Conservation (phyloP, 2,113 vertebrate genomes). For the Leptocoma aspasia region DNA sequence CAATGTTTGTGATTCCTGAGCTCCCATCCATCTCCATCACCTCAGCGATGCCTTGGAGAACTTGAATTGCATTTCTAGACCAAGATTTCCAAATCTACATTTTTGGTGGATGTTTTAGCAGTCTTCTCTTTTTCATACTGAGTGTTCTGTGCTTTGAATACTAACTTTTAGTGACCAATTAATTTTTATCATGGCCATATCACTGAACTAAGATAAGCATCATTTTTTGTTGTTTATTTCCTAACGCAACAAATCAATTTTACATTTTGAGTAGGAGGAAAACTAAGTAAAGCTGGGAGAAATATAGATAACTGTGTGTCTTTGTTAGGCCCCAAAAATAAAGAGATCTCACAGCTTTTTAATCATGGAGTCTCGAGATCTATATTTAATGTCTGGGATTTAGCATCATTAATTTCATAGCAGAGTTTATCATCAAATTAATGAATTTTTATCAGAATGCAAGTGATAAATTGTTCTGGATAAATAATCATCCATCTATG, state of each 20-base stretch:
- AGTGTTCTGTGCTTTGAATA: not conserved
- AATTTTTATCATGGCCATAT: not conserved
- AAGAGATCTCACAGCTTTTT: not conserved
- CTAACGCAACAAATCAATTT: not conserved
- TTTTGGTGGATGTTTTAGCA: not conserved
- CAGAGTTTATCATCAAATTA: not conserved
- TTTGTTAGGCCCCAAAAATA: not conserved
- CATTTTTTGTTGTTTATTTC: not conserved
- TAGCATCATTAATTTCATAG: slow-evolving; percentile 4
- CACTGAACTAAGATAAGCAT: not conserved
- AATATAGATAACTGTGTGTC: not conserved
- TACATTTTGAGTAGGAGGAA: not conserved
- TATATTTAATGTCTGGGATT: not conserved
- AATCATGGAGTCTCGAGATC: not conserved
- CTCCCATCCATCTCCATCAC: not conserved
- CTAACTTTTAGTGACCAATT: not conserved
- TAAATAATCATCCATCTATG: not conserved
- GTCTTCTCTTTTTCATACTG: not conserved
- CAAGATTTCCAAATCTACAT: not conserved
- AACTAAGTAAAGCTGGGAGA: not conserved
- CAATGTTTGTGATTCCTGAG: not conserved
- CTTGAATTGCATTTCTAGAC: not conserved
- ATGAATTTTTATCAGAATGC: not conserved
- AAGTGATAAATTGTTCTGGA: not conserved
- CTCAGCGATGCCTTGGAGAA: not conserved